Base-by-base conservation (phyloP, 2,113 vertebrate species). In the Spea bombifrons region DNA sequence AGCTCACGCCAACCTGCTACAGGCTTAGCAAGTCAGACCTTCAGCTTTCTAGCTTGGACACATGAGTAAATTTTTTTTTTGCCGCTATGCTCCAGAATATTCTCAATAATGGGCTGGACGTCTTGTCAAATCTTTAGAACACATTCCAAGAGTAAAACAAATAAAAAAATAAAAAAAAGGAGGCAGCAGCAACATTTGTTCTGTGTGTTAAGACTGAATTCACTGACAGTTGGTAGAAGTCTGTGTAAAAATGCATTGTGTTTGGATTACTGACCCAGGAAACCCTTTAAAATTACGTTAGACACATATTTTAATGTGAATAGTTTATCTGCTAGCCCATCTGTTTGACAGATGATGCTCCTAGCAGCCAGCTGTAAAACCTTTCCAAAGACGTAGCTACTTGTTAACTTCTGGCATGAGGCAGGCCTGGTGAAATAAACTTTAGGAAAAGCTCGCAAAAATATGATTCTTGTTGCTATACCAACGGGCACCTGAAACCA, bases 321-420 rank as follows among this genome's bases (percentile, higher is more conserved):
- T 50, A 30, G 57, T 78, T 78, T 78, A 80, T 73, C 77, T 66
- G 13, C 71, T 67, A 64, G 50, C 63, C 77, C 77, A 73, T 80
- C 78, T 80, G 78, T 68, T 80, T 73, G 49, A 50, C 52, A 68
- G 71, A 74, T 80, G 43, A 80, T 50, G 45, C 71, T 74, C 50
- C 64, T 49, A 66, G 71, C 78, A 74, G 78, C 78, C 68, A 74
- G 78, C 65, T 80, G 71, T 80, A 80, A 72, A 53, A 47, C 61
- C 72, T 45, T 57, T 74, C 63, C 78, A 80, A 67, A 66, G 49
- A 72, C 43, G 15, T 43, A 57, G 63, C 47, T 73, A 67, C 50
- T 49, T 59, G 71, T 74, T 74, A 74, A 61, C 71, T 74, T 74
- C 78, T 80, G 71, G 64, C 71, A 74, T 59, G 10, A 59, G 5